A percentile compares a stretch with the other conserved stretches of the same genome.
These are phyloP conservation scores for Drosophila kuntzei DNA, from an alignment of 2,888 invertebrate species.

Conservation along the genomic window DNA sequence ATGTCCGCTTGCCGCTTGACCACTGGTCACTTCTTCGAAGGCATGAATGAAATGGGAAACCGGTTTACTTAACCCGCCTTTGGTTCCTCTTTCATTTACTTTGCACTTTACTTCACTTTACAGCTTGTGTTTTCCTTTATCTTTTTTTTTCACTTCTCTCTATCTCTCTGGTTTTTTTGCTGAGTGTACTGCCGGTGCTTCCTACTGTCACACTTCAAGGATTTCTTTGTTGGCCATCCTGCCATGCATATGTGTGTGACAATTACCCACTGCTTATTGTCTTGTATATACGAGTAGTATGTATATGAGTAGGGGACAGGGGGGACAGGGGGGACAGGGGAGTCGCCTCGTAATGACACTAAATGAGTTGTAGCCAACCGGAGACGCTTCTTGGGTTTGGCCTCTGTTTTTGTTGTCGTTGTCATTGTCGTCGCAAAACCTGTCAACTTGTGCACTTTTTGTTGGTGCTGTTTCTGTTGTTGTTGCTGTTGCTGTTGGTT, in stretches of 20 bases:
- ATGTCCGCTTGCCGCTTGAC: conserved; percentile 24
- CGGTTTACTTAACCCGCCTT: conserved; percentile 61
- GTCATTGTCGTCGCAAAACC: conserved; percentile 61
- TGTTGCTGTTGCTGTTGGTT: conserved; percentile 52
- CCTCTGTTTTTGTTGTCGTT: conserved; percentile 51
- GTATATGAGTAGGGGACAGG: neutral
- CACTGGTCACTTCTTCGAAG: conserved; percentile 51
- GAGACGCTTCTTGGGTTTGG: conserved; percentile 57
- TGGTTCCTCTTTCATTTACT: conserved; percentile 74
- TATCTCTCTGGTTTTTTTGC: conserved; percentile 7
- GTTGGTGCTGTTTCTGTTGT: conserved; percentile 43
- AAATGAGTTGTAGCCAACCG: conserved; percentile 76
- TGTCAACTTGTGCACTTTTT: conserved; percentile 74
- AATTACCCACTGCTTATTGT: conserved; percentile 71
- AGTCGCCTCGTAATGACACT: conserved; percentile 68
- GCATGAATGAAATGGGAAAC: conserved; percentile 79
- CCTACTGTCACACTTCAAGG: conserved; percentile 83
- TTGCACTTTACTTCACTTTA: conserved; percentile 63
- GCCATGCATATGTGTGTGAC: conserved; percentile 71
- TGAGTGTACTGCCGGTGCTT: conserved; percentile 47
- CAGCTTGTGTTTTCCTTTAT: conserved; percentile 25
- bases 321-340: neutral
- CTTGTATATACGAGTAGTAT: conserved; percentile 20
- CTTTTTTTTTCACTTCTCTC: conserved; percentile 20
- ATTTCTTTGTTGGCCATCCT: conserved; percentile 78